phyloP scores from a whole-genome alignment of 92 coral and sea anemone species.

The Palythoa grandiflora region DNA sequence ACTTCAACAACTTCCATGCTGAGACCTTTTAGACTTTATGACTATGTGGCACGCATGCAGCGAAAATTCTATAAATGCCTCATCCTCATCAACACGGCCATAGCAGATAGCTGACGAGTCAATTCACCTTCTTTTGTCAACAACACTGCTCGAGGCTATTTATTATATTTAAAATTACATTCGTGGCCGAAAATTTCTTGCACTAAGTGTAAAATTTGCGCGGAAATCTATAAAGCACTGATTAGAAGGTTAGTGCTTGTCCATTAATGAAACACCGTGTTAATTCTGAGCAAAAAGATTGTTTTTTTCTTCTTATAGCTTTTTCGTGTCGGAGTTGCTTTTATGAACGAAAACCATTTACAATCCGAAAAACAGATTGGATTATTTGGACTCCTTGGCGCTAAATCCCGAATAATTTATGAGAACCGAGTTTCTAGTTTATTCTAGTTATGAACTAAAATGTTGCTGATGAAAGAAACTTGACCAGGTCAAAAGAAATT shows the following conservation, averaged over 20 bases:
- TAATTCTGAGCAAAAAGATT: background rate
- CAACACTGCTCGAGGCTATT: conserved; percentile 28
- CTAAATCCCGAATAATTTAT: conserved; percentile 66
- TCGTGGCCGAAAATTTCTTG: background rate
- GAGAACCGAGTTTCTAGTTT: conserved; percentile 63
- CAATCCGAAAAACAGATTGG: conserved; percentile 35
- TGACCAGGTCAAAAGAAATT: background rate
- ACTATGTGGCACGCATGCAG: background rate
- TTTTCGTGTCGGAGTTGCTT: background rate
- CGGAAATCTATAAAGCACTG: background rate
- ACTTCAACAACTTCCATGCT: background rate
- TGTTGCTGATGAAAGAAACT: background rate
- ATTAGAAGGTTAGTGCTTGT: background rate
- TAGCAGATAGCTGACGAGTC: conserved; percentile 9
- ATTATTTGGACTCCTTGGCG: conserved; percentile 35
- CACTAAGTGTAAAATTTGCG: background rate
- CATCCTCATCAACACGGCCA: background rate
- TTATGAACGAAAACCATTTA: background rate
- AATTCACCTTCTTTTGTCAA: background rate
- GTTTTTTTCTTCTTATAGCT: background rate
- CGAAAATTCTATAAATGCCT: background rate
- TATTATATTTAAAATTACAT: background rate
- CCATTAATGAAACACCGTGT: background rate
- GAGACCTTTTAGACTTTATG: background rate
- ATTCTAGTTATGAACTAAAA: background rate